Evolutionary conservation across 1,140 invertebrate species (phyloP).

Genomic region (Zaprionus lachaisei): DNA sequence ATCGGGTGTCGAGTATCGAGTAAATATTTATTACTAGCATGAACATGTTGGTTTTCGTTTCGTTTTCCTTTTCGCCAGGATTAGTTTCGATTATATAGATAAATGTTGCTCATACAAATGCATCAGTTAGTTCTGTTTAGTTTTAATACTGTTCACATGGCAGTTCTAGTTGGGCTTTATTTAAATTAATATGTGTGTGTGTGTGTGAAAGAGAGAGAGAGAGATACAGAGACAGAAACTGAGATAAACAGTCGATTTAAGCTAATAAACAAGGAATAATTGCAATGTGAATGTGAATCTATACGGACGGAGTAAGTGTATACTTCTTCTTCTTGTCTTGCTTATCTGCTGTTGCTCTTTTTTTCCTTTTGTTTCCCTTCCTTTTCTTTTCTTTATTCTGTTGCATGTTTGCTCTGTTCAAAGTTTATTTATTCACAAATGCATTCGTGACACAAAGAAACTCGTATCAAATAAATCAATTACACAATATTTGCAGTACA

Average conservation of each 20-base stretch:
- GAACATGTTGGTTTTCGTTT: constrained; percentile 9
- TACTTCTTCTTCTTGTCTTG: constrained; percentile 9
- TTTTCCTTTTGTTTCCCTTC: neutral
- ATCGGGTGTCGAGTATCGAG: constrained; percentile 1
- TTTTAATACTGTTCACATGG: constrained; percentile 63
- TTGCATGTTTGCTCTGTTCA: constrained; percentile 6
- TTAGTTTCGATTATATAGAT: constrained; percentile 14
- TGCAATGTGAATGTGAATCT: constrained; percentile 20
- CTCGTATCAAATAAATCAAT: constrained; percentile 18
- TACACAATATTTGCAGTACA: constrained; percentile 9
- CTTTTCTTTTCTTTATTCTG: neutral
- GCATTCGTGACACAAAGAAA: constrained; percentile 26
- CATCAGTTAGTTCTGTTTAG: constrained; percentile 45
- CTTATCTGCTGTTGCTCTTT: neutral
- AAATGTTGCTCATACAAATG: constrained; percentile 44
- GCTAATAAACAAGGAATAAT: constrained; percentile 19
- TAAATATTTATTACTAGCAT: constrained; percentile 31
- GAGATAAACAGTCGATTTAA: constrained; percentile 4
- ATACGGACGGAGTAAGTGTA: constrained; percentile 46
- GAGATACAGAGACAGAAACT: neutral
- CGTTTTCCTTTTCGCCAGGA: neutral
- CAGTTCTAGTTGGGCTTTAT: constrained; percentile 35
- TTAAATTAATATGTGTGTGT: constrained; percentile 7
- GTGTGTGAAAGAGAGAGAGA: neutral
- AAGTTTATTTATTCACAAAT: constrained; percentile 35